phyloP scores from a whole-genome alignment of 2,797 vertebrate genomes.

The Holocentrus rufus region DNA sequence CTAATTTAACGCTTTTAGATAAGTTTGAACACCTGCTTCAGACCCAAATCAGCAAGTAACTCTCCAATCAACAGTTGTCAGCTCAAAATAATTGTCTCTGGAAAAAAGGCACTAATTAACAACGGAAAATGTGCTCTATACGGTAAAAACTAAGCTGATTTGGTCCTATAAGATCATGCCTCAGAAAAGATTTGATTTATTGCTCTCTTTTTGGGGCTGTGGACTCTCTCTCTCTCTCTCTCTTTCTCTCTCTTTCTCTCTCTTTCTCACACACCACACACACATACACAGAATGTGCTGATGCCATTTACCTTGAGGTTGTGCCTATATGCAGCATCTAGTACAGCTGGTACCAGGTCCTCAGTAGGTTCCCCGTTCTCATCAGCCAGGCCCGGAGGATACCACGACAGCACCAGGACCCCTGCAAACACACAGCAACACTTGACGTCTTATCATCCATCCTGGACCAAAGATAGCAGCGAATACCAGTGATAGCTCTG shows the following conservation, averaged over 20 bases:
- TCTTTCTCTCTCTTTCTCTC: not conserved
- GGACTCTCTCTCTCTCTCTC: not conserved
- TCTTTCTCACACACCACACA: constrained; percentile 10
- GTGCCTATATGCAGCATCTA: constrained; percentile 89
- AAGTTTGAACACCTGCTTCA: not conserved
- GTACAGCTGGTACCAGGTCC: constrained; percentile 87
- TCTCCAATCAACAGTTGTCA: constrained; percentile 8
- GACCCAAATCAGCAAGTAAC: not conserved
- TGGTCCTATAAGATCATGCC: not conserved
- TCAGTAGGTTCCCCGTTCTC: constrained; percentile 88
- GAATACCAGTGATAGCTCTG: not conserved
- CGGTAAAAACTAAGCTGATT: constrained; percentile 7
- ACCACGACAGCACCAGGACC: constrained; percentile 90
- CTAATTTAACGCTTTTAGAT: not conserved
- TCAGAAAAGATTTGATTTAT: constrained; percentile 27
- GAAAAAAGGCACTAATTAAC: constrained; percentile 6
- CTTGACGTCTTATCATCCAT: constrained; percentile 10
- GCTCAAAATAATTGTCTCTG: constrained; percentile 9
- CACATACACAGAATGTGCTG: constrained; percentile 37
- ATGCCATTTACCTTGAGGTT: constrained; percentile 87
- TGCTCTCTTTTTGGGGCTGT: not conserved
- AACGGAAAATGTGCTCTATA: not conserved
- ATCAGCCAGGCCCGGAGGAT: constrained; percentile 88
- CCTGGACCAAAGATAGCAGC: not conserved
- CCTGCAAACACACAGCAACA: constrained; percentile 74